Base-by-base conservation (phyloP, 2,797 vertebrate genomes). In the Rhinogobio ventralis region DNA sequence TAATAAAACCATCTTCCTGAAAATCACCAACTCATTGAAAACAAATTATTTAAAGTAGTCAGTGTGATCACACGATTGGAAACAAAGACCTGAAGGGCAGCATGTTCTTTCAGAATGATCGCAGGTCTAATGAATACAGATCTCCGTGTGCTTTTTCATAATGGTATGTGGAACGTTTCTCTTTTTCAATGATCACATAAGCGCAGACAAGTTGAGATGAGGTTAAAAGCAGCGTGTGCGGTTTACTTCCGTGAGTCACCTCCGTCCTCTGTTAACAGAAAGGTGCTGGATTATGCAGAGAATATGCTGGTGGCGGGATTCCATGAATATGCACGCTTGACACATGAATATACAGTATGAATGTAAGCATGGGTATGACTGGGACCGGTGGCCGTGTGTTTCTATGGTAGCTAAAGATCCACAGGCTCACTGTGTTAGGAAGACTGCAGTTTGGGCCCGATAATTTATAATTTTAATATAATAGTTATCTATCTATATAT, bases 271-370 rank as follows among this genome's bases (percentile, higher is more conserved):
- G 51, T 46, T 64, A 64, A 17, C 45, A 36, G 45, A 23, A 30
- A 79, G 33, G 17, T 33, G 39, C 28, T 82, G 57, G 20, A 75
- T 83, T 75, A 83, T 83, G 23, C 14, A 75, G 71, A 30, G 0
- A 28, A 74, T 33, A 67, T 11, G 33, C 30, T 4, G 71, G 11
- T 25, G 39, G 71, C 0, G 71, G 53, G 81, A 83, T 23, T 28
- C 28, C 45, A 74, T 67, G 45, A 83, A 83, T 83, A 83, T 60
- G 19, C 57, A 53, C 2, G 30, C 55, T 5, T 23, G 53, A 64
- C 71, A 36, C 8, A 66, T 53, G 57, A 75, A 75, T 83, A 66
- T 66, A 83, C 81, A 75, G 28, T 53, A 51, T 62, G 53, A 46
- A 33, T 82, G 68, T 46, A 51, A 64, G 71, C 57, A 45, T 30